Conservation (phyloP, 2,113 vertebrate species). For the Papio anubis region DNA sequence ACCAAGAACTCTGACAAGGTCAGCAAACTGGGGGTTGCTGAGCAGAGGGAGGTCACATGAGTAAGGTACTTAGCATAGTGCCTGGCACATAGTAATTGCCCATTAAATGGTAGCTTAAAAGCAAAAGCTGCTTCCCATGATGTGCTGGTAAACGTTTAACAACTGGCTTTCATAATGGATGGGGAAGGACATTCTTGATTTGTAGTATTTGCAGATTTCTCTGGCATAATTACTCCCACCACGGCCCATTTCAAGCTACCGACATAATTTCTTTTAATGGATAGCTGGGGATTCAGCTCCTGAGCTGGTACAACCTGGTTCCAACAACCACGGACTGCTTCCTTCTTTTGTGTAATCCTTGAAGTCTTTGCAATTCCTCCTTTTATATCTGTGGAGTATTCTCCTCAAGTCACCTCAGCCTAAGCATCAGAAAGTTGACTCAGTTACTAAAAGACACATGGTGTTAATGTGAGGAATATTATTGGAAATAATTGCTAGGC, state of each 20-base stretch:
- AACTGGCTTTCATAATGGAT: background rate
- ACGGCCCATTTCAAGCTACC: background rate
- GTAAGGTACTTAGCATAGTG: background rate
- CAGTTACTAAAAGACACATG: background rate
- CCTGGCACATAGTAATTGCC: background rate
- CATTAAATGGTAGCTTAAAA: background rate
- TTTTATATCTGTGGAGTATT: background rate
- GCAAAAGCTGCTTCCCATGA: background rate
- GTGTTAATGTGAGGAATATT: slow-evolving; percentile 39
- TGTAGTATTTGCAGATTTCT: background rate
- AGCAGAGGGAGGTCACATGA: background rate
- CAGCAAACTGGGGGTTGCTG: background rate
- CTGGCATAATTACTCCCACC: background rate
- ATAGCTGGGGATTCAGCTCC: background rate
- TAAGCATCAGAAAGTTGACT: slow-evolving; percentile 31
- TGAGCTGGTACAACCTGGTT: background rate
- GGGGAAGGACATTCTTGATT: background rate
- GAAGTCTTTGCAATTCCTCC: background rate
- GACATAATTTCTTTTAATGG: background rate
- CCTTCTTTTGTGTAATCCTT: background rate
- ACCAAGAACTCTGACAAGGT: background rate
- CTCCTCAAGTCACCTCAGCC: background rate
- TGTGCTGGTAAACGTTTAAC: background rate
- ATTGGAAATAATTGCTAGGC: slow-evolving; percentile 28
- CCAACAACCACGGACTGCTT: background rate